These are phyloP conservation scores for Nycticryphes semicollaris DNA, from an alignment of 2,113 vertebrate genomes.

Conservation along the genomic window DNA sequence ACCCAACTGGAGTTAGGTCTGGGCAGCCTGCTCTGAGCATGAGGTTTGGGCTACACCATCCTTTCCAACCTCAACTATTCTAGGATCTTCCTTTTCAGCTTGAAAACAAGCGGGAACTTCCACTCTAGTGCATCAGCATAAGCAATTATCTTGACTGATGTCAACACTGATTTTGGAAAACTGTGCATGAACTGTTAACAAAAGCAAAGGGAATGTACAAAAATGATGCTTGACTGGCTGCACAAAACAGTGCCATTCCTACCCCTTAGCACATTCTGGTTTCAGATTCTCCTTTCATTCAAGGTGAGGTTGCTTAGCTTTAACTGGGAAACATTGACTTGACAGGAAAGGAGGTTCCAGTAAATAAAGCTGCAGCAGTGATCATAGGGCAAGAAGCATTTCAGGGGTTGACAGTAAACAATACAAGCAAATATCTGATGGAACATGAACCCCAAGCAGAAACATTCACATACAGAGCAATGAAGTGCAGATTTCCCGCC, in stretches of 20 bases:
- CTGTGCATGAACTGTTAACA: background rate
- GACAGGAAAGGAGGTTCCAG: background rate
- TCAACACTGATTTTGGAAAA: background rate
- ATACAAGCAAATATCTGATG: background rate
- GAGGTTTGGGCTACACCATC: background rate
- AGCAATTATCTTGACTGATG: background rate
- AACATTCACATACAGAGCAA: background rate
- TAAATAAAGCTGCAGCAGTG: background rate
- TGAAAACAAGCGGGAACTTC: background rate
- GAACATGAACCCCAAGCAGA: background rate
- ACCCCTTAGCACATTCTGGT: background rate
- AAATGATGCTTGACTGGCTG: background rate
- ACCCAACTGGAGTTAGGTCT: background rate
- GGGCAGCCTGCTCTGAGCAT: background rate
- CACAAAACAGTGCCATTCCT: background rate
- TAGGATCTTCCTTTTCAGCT: background rate
- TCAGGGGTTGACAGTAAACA: background rate
- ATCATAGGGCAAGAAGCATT: background rate
- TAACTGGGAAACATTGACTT: background rate
- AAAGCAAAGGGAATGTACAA: background rate
- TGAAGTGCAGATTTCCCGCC: background rate
- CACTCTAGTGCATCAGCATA: background rate
- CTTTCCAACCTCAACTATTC: background rate
- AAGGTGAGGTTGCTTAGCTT: background rate
- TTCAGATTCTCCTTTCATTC: background rate